Percentiles rank a stretch among this genome's conserved stretches.
phyloP scores from a whole-genome alignment of 2,113 vertebrate genomes.

The Tachysurus fulvidraco region DNA sequence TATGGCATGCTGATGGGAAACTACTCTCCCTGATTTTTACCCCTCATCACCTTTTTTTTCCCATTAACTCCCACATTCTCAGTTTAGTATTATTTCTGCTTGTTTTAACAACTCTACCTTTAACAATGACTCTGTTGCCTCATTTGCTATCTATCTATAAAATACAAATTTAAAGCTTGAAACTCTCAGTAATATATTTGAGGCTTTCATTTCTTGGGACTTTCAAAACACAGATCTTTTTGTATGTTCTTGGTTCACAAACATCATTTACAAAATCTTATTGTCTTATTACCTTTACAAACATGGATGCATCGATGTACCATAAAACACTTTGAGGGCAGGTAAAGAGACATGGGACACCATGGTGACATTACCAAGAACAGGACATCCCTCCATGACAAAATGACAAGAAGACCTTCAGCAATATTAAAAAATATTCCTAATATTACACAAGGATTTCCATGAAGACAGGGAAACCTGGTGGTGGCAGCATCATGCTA shows the following conservation, averaged over 20 bases:
- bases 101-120: not conserved
- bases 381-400: not conserved
- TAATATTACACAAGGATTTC: not conserved
- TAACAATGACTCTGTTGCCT: not conserved
- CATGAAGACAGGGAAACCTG: not conserved
- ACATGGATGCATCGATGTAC: not conserved
- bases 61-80: conserved; percentile 8
- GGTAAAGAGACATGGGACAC: not conserved
- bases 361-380: not conserved
- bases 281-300: not conserved
- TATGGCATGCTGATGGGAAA: conserved; percentile 57
- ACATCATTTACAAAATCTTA: not conserved
- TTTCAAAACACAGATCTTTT: not conserved
- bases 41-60: conserved; percentile 13
- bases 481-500: not conserved
- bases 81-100: not conserved
- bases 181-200: not conserved
- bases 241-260: not conserved
- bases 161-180: not conserved
- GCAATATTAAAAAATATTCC: not conserved
- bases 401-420: not conserved
- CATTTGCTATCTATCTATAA: not conserved
- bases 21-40: not conserved
- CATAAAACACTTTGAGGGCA: not conserved
- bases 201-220: not conserved